These are phyloP conservation scores for Mamestra brassicae DNA, from an alignment of 2,888 invertebrate genomes.

Conservation along the genomic window DNA sequence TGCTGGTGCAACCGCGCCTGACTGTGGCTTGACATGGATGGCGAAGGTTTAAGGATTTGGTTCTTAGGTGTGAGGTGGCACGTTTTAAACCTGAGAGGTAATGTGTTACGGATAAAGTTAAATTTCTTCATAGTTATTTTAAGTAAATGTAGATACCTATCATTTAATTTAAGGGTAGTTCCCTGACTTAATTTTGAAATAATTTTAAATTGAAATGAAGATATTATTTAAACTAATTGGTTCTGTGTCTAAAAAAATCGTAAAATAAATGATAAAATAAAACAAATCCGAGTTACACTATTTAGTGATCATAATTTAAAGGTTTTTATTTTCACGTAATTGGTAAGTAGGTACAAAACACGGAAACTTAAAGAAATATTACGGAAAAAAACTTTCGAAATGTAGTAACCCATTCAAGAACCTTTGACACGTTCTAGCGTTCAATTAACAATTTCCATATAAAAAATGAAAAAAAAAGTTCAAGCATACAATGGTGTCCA, in stretches of 20 bases:
- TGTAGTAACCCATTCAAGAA: constrained; percentile 10
- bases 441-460: constrained; percentile 44
- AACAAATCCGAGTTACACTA: no score
- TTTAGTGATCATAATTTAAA: no score
- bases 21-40: constrained; percentile 12
- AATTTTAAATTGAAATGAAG: no score
- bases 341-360: neutral
- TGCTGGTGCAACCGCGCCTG: constrained; percentile 46
- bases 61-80: neutral
- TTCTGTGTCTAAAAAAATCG: no score
- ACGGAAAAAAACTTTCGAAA: constrained; percentile 19
- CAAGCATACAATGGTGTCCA: constrained; percentile 35
- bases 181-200: no score
- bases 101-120: neutral
- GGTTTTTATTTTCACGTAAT: no score
- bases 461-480: constrained; percentile 23
- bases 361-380: neutral
- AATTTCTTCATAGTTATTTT: no score
- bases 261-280: no score
- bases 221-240: no score
- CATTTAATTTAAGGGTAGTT: no score
- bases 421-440: constrained; percentile 11
- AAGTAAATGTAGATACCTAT: no score
- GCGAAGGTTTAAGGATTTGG: neutral
- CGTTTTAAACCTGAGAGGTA: neutral